Conservation (phyloP, 2,113 vertebrate species). For the Jaculus jaculus region DNA sequence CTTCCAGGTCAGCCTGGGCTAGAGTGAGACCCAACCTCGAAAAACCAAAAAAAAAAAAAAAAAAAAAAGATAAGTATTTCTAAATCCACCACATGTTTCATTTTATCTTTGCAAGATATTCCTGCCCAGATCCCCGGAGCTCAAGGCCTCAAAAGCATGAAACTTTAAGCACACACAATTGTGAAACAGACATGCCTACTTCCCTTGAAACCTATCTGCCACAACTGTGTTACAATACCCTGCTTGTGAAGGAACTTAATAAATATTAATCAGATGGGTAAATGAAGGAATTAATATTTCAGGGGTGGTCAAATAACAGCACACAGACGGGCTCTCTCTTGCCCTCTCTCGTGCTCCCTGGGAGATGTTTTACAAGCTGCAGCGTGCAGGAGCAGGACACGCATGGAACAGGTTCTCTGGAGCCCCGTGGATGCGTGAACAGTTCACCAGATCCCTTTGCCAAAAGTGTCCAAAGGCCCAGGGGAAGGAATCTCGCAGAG, state of each 20-base stretch:
- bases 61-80: conserved; percentile 29
- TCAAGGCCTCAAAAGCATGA: background rate
- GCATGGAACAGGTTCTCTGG: background rate
- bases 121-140: background rate
- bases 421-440: fast-evolving
- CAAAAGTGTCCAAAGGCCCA: background rate
- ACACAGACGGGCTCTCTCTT: background rate
- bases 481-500: background rate
- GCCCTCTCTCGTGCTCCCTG: background rate
- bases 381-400: background rate
- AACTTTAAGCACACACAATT: background rate
- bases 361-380: background rate
- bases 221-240: background rate
- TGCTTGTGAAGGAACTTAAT: background rate
- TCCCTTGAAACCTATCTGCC: background rate
- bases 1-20: no score
- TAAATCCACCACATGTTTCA: background rate
- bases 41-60: no score
- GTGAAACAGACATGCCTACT: background rate
- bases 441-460: background rate
- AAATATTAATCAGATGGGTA: conserved; percentile 13
- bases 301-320: background rate
- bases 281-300: background rate
- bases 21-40: no score
- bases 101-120: background rate